Evolutionary conservation across 2,888 invertebrate species (phyloP).

Genomic region (Archips crataeganus): DNA sequence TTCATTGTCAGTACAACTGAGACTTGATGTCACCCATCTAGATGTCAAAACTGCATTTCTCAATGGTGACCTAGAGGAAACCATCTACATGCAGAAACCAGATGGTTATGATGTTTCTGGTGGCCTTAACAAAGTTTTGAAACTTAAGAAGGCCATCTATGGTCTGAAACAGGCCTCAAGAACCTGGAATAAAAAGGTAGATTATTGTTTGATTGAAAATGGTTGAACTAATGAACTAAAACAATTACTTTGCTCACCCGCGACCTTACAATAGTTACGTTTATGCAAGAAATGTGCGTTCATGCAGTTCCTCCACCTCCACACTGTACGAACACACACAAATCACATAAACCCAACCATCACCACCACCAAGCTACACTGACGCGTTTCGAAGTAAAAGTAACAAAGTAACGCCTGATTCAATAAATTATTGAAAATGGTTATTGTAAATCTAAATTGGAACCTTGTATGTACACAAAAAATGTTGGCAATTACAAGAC

Average conservation of each 20-base stretch:
- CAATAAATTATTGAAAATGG: too few species aligned
- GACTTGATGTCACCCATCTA: not conserved
- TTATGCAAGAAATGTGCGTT: too few species aligned
- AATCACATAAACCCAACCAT: too few species aligned
- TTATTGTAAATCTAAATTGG: too few species aligned
- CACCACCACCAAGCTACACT: too few species aligned
- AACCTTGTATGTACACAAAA: not conserved
- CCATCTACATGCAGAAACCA: not conserved
- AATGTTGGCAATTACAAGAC: not conserved
- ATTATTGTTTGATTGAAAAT: not conserved
- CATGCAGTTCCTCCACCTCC: too few species aligned
- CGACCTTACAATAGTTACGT: too few species aligned
- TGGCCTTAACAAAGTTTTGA: not conserved
- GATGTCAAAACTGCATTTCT: conserved; percentile 6
- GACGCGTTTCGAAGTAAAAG: too few species aligned
- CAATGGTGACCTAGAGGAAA: not conserved
- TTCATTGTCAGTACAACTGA: not conserved
- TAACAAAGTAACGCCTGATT: too few species aligned
- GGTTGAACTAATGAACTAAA: too few species aligned
- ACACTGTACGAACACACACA: too few species aligned
- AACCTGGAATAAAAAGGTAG: not conserved
- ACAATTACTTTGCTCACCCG: too few species aligned
- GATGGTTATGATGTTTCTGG: not conserved
- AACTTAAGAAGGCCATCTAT: not conserved
- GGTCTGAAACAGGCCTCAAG: not conserved